Evolutionary conservation across 92 coral and sea anemone genomes (phyloP).

Genomic region (Chrysogorgia sp.): DNA sequence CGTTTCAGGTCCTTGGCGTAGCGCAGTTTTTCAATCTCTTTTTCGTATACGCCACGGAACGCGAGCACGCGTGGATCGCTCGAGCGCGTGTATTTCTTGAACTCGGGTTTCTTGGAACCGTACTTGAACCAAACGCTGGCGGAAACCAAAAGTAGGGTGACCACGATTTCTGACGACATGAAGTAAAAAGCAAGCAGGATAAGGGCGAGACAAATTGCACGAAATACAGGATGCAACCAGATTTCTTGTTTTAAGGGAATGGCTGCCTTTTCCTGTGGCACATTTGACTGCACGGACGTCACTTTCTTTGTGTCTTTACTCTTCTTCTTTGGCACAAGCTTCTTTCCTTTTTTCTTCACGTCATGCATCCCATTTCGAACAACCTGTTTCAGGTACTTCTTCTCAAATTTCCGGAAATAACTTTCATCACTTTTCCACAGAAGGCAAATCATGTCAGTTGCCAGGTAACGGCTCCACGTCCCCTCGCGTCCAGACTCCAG

Average conservation of each 20-base stretch:
- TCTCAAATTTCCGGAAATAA: slow-evolving; percentile 26
- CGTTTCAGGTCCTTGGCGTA: slow-evolving; percentile 36
- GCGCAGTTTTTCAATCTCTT: slow-evolving; percentile 35
- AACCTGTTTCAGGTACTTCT: slow-evolving; percentile 32
- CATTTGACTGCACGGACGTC: not conserved
- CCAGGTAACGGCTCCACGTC: slow-evolving; percentile 43
- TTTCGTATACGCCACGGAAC: slow-evolving; percentile 22
- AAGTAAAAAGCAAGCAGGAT: slow-evolving; percentile 26
- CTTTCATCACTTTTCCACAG: slow-evolving; percentile 27
- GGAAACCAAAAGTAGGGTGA: slow-evolving; percentile 7
- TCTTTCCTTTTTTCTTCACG: not conserved
- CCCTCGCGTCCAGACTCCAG: slow-evolving; percentile 39
- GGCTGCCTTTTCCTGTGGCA: not conserved
- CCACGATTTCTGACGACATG: slow-evolving; percentile 20
- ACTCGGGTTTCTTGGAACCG: slow-evolving; percentile 36
- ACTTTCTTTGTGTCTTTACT: not conserved
- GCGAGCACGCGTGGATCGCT: slow-evolving; percentile 33
- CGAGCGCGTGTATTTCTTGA: slow-evolving; percentile 48
- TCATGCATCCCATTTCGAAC: slow-evolving; percentile 26
- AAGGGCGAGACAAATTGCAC: slow-evolving; percentile 24
- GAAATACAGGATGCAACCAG: slow-evolving; percentile 22
- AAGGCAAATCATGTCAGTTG: slow-evolving; percentile 32
- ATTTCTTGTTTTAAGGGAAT: slow-evolving; percentile 4
- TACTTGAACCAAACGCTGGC: slow-evolving; percentile 38
- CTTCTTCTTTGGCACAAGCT: not conserved